phyloP scores from a whole-genome alignment of 2,113 vertebrate genomes.

The Aptenodytes forsteri region DNA sequence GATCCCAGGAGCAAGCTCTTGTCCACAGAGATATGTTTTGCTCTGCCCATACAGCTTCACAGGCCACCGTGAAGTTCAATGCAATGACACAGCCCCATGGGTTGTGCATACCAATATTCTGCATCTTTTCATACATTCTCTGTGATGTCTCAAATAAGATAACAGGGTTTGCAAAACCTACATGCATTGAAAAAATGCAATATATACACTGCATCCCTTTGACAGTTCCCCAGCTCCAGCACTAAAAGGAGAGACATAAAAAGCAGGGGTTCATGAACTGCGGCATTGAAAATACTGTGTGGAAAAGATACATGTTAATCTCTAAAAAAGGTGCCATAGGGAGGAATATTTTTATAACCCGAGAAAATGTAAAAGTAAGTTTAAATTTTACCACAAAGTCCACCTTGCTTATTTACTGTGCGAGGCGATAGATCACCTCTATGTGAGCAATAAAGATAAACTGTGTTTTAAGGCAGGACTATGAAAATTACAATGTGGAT shows the following conservation, averaged over 20 bases:
- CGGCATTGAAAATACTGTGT: background rate
- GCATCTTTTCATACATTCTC: background rate
- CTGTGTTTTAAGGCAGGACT: slow-evolving; percentile 19
- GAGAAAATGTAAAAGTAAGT: slow-evolving; percentile 33
- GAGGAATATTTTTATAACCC: slow-evolving; percentile 57
- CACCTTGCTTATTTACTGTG: slow-evolving; percentile 32
- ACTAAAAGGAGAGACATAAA: background rate
- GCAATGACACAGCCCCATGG: background rate
- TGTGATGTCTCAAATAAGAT: background rate
- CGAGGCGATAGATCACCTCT: background rate
- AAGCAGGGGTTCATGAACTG: background rate
- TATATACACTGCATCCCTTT: background rate
- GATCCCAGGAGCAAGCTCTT: background rate
- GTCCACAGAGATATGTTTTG: background rate
- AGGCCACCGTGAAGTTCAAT: background rate
- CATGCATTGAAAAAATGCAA: background rate
- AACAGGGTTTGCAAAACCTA: background rate
- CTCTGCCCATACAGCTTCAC: background rate
- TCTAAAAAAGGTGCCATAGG: slow-evolving; percentile 28
- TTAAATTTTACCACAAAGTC: slow-evolving; percentile 57
- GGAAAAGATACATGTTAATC: slow-evolving; percentile 11
- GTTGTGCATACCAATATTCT: background rate
- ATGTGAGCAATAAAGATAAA: slow-evolving; percentile 40
- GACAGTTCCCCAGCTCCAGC: background rate
- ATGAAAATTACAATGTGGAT: background rate